A percentile compares a stretch with the other conserved stretches of the same genome.
phyloP scores from a whole-genome alignment of 2,797 vertebrate genomes.

The Petrocephalus schoutedeni region DNA sequence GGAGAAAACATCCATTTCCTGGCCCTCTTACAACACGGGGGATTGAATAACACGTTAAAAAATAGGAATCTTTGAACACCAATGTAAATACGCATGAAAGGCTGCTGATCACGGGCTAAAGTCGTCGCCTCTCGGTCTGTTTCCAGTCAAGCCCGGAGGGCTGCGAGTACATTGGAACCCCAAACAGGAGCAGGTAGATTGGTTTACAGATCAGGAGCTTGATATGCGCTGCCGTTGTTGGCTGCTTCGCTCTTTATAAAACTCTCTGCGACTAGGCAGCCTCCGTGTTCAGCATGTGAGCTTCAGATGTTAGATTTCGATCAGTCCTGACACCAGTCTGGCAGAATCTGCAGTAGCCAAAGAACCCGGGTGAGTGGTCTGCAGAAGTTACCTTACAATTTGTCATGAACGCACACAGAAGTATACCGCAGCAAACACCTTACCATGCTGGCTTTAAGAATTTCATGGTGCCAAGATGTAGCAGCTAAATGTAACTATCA shows the following conservation, averaged over 20 bases:
- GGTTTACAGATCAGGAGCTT: constrained; percentile 4
- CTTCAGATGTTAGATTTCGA: neutral
- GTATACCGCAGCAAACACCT: neutral
- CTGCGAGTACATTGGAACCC: neutral
- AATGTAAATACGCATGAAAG: neutral
- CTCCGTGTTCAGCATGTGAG: neutral
- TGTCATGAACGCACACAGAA: neutral
- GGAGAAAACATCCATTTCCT: neutral
- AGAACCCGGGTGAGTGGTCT: neutral
- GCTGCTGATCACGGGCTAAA: neutral
- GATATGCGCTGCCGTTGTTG: neutral
- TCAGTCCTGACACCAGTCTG: neutral
- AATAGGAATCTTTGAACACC: neutral
- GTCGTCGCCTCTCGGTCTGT: neutral
- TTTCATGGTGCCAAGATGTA: neutral
- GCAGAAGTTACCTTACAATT: neutral
- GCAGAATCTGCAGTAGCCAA: neutral
- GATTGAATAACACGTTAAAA: neutral
- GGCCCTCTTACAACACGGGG: neutral
- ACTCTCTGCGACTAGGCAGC: neutral
- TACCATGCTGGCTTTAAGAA: neutral
- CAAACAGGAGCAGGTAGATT: constrained; percentile 6
- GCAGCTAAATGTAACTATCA: neutral
- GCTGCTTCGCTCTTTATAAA: neutral
- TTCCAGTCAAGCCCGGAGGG: neutral